Evolutionary conservation across 92 coral and sea anemone genomes (phyloP).

Genomic region (Phymanthus crucifer): DNA sequence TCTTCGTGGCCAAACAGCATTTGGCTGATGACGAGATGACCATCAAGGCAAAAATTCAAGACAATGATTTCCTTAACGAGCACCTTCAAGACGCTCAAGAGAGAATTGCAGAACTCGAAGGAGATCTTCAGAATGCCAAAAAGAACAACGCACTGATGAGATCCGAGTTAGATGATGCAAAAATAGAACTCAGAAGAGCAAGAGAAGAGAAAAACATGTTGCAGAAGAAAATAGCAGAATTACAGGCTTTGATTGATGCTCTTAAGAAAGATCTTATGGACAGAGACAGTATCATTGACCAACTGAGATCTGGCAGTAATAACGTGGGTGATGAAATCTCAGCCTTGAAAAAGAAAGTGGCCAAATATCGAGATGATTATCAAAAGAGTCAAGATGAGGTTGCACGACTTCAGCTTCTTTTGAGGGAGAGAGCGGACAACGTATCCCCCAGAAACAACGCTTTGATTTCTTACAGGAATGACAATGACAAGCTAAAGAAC

Average conservation of each 20-base stretch:
- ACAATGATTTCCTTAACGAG: conserved; percentile 60
- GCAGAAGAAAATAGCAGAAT: conserved; percentile 42
- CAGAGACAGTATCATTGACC: conserved; percentile 50
- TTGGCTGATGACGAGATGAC: conserved; percentile 67
- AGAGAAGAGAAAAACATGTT: conserved; percentile 61
- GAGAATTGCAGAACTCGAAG: conserved; percentile 53
- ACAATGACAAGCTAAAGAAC: conserved; percentile 67
- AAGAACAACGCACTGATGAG: conserved; percentile 51
- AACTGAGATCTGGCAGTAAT: conserved; percentile 47
- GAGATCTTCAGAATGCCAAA: conserved; percentile 52
- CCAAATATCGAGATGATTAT: conserved; percentile 66
- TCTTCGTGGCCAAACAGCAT: conserved; percentile 57
- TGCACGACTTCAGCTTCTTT: conserved; percentile 61
- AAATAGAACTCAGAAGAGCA: conserved; percentile 60
- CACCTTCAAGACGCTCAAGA: conserved; percentile 67
- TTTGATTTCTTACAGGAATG: conserved; percentile 45
- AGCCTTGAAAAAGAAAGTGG: conserved; percentile 62
- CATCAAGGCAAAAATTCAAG: conserved; percentile 48
- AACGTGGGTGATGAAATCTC: conserved; percentile 53
- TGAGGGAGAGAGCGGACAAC: conserved; percentile 61
- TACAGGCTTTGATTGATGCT: conserved; percentile 65
- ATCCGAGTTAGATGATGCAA: conserved; percentile 60
- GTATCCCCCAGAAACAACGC: conserved; percentile 47
- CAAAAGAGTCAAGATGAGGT: conserved; percentile 73
- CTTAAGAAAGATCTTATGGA: conserved; percentile 60